Percentiles rank a stretch among this genome's conserved stretches.
These are phyloP conservation scores for Oscheius sp. DNA, from an alignment of 2,888 invertebrate genomes.

Conservation along the genomic window DNA sequence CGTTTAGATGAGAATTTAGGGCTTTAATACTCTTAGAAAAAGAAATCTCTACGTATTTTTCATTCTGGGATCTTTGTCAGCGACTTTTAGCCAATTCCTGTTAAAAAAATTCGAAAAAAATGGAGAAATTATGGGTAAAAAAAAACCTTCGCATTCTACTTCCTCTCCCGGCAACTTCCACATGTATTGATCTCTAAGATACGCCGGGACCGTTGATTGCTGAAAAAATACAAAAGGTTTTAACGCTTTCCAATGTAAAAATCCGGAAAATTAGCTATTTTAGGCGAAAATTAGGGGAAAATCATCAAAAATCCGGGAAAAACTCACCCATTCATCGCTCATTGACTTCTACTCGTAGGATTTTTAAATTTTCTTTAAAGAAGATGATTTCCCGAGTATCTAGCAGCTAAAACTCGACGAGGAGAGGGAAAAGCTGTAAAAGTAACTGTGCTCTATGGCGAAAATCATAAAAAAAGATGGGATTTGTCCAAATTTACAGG, in stretches of 20 bases:
- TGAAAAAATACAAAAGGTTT: constrained; percentile 5
- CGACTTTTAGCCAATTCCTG: too few species aligned
- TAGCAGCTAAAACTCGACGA: too few species aligned
- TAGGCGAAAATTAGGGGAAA: not conserved
- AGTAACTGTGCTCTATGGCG: too few species aligned
- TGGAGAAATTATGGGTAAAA: not conserved
- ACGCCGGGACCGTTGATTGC: constrained; percentile 9
- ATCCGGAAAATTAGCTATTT: not conserved
- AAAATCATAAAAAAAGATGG: not conserved
- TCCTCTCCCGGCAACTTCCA: constrained; percentile 58
- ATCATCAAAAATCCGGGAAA: not conserved
- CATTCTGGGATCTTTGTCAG: too few species aligned
- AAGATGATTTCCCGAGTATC: too few species aligned
- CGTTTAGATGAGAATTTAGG: too few species aligned
- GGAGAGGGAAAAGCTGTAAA: too few species aligned
- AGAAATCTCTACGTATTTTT: too few species aligned
- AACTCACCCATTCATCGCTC: constrained; percentile 31
- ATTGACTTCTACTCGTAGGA: constrained; percentile 6
- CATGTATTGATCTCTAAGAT: constrained; percentile 4
- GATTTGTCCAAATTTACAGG: not conserved
- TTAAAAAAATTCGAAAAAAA: not conserved
- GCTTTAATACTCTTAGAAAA: too few species aligned
- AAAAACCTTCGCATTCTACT: constrained; percentile 46
- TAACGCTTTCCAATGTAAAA: too few species aligned
- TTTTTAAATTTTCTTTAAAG: too few species aligned